Evolutionary conservation across 2,113 vertebrate species (phyloP).

Genomic region (Sclerurus mexicanus): DNA sequence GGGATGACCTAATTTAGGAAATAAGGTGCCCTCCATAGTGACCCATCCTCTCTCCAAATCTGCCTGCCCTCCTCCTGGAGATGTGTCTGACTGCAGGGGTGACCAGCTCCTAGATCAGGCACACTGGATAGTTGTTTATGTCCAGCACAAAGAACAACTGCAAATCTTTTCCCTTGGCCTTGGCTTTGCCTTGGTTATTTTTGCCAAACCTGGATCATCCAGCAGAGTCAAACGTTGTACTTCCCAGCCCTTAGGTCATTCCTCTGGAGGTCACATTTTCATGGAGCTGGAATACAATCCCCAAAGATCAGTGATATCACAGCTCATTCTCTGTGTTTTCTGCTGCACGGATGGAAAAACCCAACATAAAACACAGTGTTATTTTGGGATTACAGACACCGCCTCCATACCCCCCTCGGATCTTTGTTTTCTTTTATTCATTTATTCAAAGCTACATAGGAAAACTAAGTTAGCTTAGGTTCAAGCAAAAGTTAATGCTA

Average conservation of each 20-base stretch:
- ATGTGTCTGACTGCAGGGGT: not conserved
- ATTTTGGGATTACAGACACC: not conserved
- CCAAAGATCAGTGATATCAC: not conserved
- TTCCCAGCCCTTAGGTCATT: not conserved
- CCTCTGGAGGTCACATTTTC: not conserved
- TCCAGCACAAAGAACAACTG: not conserved
- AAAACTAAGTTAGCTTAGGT: not conserved
- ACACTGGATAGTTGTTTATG: not conserved
- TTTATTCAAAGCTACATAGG: not conserved
- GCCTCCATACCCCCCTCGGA: not conserved
- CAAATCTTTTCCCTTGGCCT: not conserved
- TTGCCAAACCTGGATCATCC: not conserved
- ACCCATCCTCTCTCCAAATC: not conserved
- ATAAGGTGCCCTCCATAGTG: not conserved
- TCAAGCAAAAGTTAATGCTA: not conserved
- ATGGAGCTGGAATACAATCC: not conserved
- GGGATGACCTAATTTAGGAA: not conserved
- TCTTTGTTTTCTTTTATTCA: not conserved
- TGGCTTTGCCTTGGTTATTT: not conserved
- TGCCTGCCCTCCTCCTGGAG: not conserved
- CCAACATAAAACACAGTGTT: not conserved
- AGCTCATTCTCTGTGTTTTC: not conserved
- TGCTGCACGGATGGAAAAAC: not conserved
- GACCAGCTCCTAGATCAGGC: not conserved
- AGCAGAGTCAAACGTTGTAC: accelerated